These are phyloP conservation scores for Henricia sp. DNA, from an alignment of 53 echinoderm and acorn worm genomes.

Conservation along the genomic window DNA sequence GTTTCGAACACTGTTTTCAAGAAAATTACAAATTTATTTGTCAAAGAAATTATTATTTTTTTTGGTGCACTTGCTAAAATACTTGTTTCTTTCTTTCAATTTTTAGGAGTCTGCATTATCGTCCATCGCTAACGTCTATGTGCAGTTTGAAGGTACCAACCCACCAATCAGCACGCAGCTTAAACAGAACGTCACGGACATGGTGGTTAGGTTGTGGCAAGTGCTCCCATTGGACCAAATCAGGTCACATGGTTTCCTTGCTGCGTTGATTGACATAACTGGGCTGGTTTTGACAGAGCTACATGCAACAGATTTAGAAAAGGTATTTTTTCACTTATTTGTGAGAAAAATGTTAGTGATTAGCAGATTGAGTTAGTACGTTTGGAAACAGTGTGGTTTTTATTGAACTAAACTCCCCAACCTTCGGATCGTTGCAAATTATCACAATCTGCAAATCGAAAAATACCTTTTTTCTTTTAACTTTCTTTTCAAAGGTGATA, in stretches of 20 bases:
- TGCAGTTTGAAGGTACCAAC: slow-evolving; percentile 33
- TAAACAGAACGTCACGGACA: slow-evolving; percentile 34
- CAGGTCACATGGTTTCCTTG: slow-evolving; percentile 42
- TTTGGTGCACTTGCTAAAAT: slow-evolving; percentile 39
- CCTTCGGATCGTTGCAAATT: too few species aligned
- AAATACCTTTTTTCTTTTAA: too few species aligned
- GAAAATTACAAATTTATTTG: too few species aligned
- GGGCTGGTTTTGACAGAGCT: slow-evolving; percentile 43
- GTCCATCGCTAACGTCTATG: slow-evolving; percentile 42
- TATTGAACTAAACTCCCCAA: too few species aligned
- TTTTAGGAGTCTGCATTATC: slow-evolving; percentile 23
- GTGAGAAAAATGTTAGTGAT: too few species aligned
- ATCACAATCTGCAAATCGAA: too few species aligned
- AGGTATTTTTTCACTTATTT: too few species aligned
- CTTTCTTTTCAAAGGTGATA: slow-evolving; percentile 13
- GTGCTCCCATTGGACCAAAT: slow-evolving; percentile 76
- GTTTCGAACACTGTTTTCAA: too few species aligned
- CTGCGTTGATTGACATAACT: slow-evolving; percentile 53
- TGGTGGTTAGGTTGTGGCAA: slow-evolving; percentile 61
- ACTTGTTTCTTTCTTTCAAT: neutral
- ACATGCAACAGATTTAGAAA: slow-evolving; percentile 22
- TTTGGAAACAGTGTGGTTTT: too few species aligned
- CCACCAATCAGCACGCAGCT: slow-evolving; percentile 61
- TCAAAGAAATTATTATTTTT: too few species aligned
- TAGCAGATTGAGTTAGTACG: too few species aligned